Base-by-base conservation (phyloP, 2,888 invertebrate genomes). In the Tridacna gigas region DNA sequence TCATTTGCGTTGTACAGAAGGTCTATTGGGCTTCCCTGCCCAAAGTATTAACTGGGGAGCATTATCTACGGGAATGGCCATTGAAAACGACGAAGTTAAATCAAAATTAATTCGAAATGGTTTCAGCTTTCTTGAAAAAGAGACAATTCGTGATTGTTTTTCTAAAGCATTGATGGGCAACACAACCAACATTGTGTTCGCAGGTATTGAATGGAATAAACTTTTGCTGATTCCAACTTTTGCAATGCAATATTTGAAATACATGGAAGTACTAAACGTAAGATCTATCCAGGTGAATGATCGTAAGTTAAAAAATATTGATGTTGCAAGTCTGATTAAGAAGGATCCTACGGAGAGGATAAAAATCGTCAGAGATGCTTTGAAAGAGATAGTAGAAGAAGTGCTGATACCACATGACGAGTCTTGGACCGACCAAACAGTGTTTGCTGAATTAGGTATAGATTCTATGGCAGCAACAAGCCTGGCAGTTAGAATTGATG, bases 401-500 rank as follows among this genome's bases (percentile, higher is more conserved):
- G 79, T 87, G 9, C 83, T 90, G 11, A 78, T 86, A 13, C 73
- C 84, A 4, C 89, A 90, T 13, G 81, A 79, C 5, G 78, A 71
- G 12, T 63, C 77, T 9, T 56, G 90, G 12, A 74, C 82, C 0
- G 26, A 71, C 28, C 86, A 88, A 20, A 75, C 80, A 15, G 79
- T 69, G 25, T 82, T 90, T 22, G 77, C 86, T 15, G 83, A 82
- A 22, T 67, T 88, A 18, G 91, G 90, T 13, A 80, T 90, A 65
- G 91, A 91, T 74, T 91, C 91, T n/a, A 89, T 91, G 83, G 79
- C 88, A n/a, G 90, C 88, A 18, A 89, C 89, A 88, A 85, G 87
- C 26, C 77, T 89, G n/a, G 77, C 84, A 13, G 84, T 84, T 37
- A 15, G 61, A 18, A 74, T 85, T n/a, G 79, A 74, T 74, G 80